Base-by-base conservation (phyloP, 2,888 invertebrate genomes). In the Tetanocera ferruginea region DNA sequence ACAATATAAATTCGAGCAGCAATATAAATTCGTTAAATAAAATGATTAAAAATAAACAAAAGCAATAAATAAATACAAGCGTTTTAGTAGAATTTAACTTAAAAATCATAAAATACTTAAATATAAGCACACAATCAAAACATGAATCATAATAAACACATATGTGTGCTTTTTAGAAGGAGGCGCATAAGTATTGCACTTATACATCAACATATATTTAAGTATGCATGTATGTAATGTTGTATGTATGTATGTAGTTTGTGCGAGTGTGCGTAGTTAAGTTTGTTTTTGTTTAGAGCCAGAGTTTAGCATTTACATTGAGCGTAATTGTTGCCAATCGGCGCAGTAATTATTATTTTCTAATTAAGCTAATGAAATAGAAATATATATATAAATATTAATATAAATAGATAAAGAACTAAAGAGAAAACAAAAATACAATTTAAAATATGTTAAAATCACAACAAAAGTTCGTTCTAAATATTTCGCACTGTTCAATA, bases 211-310 rank as follows among this genome's bases (percentile, higher is more conserved):
- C 23, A 70, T 71, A 57, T 78, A 72, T 64, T 23, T 60, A 52
- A 69, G n/a, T 60, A 52, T 73, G n/a, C 71, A 71, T 76, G 28
- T 74, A 25, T 72, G 69, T 76, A 76, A 37, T 51, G 57, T 57
- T 77, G 60, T 73, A 76, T 72, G 69, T 76, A 76, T 43, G 60
- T 66, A 66, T 77, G 60, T 73, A 76, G 28, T 57, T 28, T 23
- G 69, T 69, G 64, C 17, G 17, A 25, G 57, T 60, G 57, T 60
- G 57, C 57, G 57, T 60, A 25, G 57, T 60, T 60, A 25, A 60
- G 57, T 28, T 43, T 43, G 57, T 28, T 43, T 43, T 43, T 43
- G 43, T 43, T 43, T 14, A 43, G 14, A 43, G 43, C 14, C 14
- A 11, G 14, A 43, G 11, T 43, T 11, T 43, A 43, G 43, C 14